Conservation (phyloP, 2,113 vertebrate species). For the Pampusana beccarii region DNA sequence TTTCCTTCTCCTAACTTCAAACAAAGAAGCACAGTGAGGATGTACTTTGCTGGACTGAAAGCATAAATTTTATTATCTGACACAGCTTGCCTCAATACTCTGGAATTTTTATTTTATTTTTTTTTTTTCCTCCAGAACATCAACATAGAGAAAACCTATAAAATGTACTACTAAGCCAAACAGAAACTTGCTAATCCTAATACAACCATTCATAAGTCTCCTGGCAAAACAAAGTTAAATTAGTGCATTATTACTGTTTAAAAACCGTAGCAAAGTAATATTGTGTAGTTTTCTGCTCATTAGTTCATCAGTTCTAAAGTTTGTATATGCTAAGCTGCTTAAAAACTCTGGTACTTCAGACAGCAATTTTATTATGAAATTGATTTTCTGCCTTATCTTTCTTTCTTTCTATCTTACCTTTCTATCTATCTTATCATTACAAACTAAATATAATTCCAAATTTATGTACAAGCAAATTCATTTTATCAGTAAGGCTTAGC, state of each 20-base stretch:
- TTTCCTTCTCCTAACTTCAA: neutral
- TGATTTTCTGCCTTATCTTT: too few relatives aligned
- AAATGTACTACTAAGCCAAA: neutral
- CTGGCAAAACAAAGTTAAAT: neutral
- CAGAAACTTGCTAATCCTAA: neutral
- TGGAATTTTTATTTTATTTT: neutral
- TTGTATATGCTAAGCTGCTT: neutral
- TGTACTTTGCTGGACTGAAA: neutral
- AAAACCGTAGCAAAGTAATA: neutral
- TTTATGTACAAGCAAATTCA: conserved; percentile 81
- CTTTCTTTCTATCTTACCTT: too few relatives aligned
- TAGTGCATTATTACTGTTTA: neutral
- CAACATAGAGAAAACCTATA: neutral
- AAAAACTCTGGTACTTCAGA: neutral
- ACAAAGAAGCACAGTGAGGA: neutral
- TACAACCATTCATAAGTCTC: neutral
- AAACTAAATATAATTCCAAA: conserved; percentile 84
- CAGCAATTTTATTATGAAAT: neutral
- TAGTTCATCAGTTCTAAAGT: neutral
- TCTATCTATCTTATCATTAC: conserved; percentile 22
- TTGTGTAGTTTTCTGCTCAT: neutral
- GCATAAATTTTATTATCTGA: neutral
- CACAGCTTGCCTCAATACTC: neutral
- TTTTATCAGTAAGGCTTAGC: conserved; percentile 82
- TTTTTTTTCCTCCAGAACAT: neutral